Conservation (phyloP, 2,113 vertebrate species). For the Scytalopus superciliaris region DNA sequence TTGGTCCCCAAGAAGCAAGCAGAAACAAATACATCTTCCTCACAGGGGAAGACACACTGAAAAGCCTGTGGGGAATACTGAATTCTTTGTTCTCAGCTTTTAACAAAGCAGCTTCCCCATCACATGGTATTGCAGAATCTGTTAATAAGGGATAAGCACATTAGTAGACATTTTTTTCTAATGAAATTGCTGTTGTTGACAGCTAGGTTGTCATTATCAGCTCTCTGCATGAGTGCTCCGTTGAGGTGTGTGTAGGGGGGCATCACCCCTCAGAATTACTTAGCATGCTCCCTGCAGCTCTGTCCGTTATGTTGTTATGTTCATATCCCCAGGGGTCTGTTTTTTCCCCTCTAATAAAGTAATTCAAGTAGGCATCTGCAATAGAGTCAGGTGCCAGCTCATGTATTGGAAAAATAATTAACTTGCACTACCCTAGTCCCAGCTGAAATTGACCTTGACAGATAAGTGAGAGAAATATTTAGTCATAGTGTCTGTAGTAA, state of each 20-base stretch:
- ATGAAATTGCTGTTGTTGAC: background rate
- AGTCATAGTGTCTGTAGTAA: background rate
- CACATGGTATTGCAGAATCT: background rate
- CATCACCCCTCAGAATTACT: background rate
- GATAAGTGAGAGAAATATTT: background rate
- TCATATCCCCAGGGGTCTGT: background rate
- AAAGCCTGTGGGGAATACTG: background rate
- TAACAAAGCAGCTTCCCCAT: slow-evolving; percentile 1
- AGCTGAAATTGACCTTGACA: background rate
- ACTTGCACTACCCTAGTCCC: background rate
- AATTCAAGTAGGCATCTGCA: slow-evolving; percentile 2
- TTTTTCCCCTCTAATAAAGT: background rate
- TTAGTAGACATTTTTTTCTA: background rate
- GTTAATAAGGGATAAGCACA: slow-evolving; percentile 40
- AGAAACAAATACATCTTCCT: background rate
- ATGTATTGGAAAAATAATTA: background rate
- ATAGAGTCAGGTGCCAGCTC: background rate
- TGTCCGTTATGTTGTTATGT: background rate
- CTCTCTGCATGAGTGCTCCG: slow-evolving; percentile 36
- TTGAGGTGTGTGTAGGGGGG: background rate
- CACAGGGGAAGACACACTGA: background rate
- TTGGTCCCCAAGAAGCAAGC: background rate
- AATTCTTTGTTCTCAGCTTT: background rate
- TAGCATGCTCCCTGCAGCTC: background rate
- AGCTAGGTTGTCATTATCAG: slow-evolving; percentile 22